phyloP scores from a whole-genome alignment of 2,888 invertebrate species.

The Saturnia pavonia region DNA sequence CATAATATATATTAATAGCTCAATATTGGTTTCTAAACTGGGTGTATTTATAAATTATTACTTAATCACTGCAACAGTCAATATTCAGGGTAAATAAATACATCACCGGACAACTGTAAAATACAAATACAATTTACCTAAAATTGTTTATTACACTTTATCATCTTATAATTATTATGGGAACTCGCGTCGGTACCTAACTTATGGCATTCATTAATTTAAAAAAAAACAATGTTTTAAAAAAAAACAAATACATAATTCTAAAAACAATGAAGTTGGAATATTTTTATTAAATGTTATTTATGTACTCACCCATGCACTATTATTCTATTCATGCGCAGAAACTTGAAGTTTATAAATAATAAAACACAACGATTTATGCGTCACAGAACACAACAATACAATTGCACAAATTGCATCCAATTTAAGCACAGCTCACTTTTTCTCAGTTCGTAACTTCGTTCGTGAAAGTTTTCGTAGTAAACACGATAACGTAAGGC shows the following conservation, averaged over 20 bases:
- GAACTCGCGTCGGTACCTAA: not conserved
- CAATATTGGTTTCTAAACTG: not conserved
- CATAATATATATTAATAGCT: not conserved
- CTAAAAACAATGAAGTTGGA: no score
- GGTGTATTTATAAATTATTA: not conserved
- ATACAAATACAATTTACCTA: not conserved
- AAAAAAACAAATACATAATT: no score
- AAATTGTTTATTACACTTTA: not conserved
- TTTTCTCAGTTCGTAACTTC: conserved; percentile 39
- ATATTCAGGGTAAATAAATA: not conserved
- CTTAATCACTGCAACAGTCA: not conserved
- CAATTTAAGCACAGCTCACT: conserved; percentile 48
- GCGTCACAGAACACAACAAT: conserved; percentile 34
- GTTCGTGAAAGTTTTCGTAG: conserved; percentile 50
- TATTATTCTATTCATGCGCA: conserved; percentile 7
- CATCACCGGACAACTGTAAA: not conserved
- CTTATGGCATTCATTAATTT: not conserved
- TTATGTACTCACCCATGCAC: conserved; percentile 18
- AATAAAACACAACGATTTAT: conserved; percentile 29
- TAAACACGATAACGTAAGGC: conserved; percentile 25
- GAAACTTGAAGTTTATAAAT: conserved; percentile 12
- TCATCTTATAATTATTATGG: not conserved
- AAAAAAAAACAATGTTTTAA: no score
- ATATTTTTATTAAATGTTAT: not conserved
- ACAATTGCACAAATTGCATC: conserved; percentile 53